Evolutionary conservation across 2,113 vertebrate genomes (phyloP).

Genomic region (Brachyhypopomus gauderio): DNA sequence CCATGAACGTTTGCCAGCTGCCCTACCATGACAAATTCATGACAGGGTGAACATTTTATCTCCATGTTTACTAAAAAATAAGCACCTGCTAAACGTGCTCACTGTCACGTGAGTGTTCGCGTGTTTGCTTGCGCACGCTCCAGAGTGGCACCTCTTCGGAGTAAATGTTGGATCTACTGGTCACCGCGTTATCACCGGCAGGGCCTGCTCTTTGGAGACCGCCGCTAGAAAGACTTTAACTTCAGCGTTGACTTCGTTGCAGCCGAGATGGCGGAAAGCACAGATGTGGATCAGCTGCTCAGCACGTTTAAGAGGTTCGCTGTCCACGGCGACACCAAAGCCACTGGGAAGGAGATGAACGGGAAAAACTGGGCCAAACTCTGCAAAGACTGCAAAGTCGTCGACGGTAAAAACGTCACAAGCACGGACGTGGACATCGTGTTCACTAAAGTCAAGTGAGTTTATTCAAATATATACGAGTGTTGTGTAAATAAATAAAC

Average conservation of each 20-base stretch:
- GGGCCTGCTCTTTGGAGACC: background rate
- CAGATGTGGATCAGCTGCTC: conserved; percentile 79
- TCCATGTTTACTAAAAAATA: no score
- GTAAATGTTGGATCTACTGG: no score
- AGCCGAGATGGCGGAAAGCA: conserved; percentile 80
- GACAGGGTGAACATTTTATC: no score
- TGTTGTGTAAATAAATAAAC: no score
- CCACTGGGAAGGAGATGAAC: conserved; percentile 87
- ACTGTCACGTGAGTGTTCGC: no score
- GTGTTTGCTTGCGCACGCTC: no score
- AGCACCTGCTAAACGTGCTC: no score
- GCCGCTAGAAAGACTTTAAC: background rate
- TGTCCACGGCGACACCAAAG: conserved; percentile 89
- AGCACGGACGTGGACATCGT: conserved; percentile 92
- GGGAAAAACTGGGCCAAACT: conserved; percentile 98
- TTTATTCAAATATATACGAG: background rate
- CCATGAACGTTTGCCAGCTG: no score
- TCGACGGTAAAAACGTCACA: conserved; percentile 84
- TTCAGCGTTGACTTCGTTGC: background rate
- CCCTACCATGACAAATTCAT: no score
- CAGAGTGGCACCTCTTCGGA: no score
- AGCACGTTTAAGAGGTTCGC: conserved; percentile 89
- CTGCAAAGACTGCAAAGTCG: conserved; percentile 95
- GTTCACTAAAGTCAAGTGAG: conserved; percentile 98
- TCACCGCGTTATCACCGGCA: background rate